phyloP scores from a whole-genome alignment of 2,113 vertebrate species.

The Nestor notabilis region DNA sequence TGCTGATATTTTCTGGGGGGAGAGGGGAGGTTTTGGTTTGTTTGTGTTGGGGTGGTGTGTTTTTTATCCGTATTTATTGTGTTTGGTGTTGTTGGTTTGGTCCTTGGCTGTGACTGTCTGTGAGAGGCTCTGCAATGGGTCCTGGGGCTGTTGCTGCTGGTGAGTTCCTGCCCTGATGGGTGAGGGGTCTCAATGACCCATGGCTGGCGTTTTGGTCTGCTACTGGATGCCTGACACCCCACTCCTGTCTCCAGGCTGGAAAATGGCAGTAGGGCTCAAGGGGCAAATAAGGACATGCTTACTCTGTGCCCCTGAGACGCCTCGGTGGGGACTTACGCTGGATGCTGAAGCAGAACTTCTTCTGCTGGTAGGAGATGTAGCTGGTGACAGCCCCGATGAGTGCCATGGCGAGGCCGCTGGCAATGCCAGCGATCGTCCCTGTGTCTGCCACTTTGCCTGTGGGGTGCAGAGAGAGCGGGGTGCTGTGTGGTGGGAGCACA shows the following conservation, averaged over 20 bases:
- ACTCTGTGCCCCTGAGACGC: rapidly evolving
- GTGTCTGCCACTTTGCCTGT: constrained; percentile 79
- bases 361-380: constrained; percentile 98
- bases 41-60: background rate
- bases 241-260: background rate
- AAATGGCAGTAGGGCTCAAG: background rate
- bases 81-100: background rate
- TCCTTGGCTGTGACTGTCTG: background rate
- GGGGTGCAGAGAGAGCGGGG: background rate
- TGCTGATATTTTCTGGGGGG: background rate
- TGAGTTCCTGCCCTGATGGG: background rate
- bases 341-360: constrained; percentile 95
- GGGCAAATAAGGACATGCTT: background rate
- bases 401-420: constrained; percentile 88
- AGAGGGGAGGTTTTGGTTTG: rapidly evolving
- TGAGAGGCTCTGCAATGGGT: rapidly evolving
- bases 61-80: rapidly evolving
- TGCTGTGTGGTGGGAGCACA: rapidly evolving
- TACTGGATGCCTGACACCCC: background rate
- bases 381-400: constrained; percentile 88
- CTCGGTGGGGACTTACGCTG: constrained; percentile 76
- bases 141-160: rapidly evolving
- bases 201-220: background rate
- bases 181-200: rapidly evolving
- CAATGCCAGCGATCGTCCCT: constrained; percentile 89